A percentile compares a stretch with the other conserved stretches of the same genome.
Evolutionary conservation across 2,797 vertebrate genomes (phyloP).

Genomic region (Morelia viridis): DNA sequence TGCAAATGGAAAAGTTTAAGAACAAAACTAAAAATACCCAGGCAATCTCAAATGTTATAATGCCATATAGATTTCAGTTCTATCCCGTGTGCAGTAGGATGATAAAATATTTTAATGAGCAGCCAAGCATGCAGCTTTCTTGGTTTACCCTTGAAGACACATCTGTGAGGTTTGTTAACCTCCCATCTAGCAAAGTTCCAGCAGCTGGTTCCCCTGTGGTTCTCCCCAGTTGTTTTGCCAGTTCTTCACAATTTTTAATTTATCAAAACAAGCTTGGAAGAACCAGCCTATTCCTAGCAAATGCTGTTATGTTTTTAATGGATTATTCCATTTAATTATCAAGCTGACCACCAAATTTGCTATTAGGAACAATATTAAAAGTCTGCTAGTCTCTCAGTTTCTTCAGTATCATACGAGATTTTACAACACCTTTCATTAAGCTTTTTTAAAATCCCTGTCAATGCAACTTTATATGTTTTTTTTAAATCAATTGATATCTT

Average conservation of each 20-base stretch:
- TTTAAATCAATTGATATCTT: neutral
- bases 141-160: no score
- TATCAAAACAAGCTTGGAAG: neutral
- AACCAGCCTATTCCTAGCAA: neutral
- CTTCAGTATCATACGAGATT: slow-evolving; percentile 29
- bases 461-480: neutral
- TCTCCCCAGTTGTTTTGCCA: no score
- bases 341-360: neutral
- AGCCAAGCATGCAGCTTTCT: no score
- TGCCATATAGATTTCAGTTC: neutral
- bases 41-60: neutral
- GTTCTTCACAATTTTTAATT: no score
- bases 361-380: neutral
- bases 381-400: neutral
- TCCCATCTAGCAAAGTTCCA: neutral
- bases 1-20: neutral
- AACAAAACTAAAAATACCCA: neutral
- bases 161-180: no score
- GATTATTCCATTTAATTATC: neutral
- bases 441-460: neutral
- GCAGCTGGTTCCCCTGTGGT: no score
- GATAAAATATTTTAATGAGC: neutral
- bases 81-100: neutral
- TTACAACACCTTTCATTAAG: neutral
- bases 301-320: neutral